Evolutionary conservation across 2,888 invertebrate genomes (phyloP), one percentile per base, ranked within the genome.

Genomic region (Cynaeus angustus): DNA sequence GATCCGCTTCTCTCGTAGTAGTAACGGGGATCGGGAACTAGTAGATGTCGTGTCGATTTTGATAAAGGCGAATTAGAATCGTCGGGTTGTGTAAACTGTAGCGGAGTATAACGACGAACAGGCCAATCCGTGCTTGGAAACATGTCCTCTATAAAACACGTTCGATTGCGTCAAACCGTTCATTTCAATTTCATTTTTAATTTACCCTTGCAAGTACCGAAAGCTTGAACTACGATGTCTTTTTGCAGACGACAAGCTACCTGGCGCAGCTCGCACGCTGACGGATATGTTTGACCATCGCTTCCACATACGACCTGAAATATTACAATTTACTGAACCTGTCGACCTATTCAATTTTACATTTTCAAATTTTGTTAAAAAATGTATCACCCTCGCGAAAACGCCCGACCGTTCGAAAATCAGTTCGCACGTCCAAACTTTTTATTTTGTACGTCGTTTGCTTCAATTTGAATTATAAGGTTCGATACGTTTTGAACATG

Each of bases 221-320:
- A 91, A 0, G 92, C 92, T 84, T 91, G 91, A 3, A 94, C 89
- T 26, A 91, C 91, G 74, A 95, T 91, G 80, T 93, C 91, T 78
- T 91, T 91, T 86, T 95, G 94, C 80, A 91, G 88, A 62, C 92
- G 88, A 85, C 97, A 97, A 1, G 94, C 92, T 80, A 94, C 91
- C 78, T 92, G 90, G 62, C 92, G 88, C 74, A 96, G 87, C 69
- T 91, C 90, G 81, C 96, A 97, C 80, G 94, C 93, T 81, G 94
- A 95, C 53, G 92, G 88, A 81, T 94, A 94, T 66, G 94, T 94
- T 83, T 90, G 91, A 74, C 92, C 93, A 82, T 94, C 93, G 67
- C 92, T 93, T 46, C 92, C 94, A 80, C 94, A 94, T 61, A 94
- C 88, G 70, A 83, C 78, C 85, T 86, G 76, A 45, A 79, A 77